Evolutionary conservation across 2,888 invertebrate species (phyloP).

Genomic region (Bibio marci): DNA sequence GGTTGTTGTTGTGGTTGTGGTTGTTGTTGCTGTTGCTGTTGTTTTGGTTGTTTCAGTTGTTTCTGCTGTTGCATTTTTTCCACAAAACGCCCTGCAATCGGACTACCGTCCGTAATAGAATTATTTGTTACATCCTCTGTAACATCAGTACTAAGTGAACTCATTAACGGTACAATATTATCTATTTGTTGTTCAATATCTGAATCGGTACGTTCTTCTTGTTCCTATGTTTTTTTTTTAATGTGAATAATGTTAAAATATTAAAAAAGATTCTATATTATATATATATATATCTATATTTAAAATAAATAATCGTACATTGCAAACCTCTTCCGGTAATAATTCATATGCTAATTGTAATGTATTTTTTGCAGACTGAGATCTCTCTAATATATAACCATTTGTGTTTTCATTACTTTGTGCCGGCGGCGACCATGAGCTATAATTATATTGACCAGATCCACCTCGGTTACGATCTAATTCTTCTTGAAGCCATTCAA

Average conservation of each 20-base stretch:
- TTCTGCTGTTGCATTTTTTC: too few species aligned
- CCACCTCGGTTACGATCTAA: constrained; percentile 50
- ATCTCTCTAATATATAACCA: constrained; percentile 85
- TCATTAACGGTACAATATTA: not conserved
- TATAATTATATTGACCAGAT: constrained; percentile 57
- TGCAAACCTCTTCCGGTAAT: constrained; percentile 51
- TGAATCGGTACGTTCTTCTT: constrained; percentile 28
- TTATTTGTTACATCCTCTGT: too few species aligned
- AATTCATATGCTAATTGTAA: constrained; percentile 62
- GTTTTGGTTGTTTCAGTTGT: too few species aligned
- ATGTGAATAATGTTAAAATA: constrained; percentile 7
- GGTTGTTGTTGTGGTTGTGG: too few species aligned
- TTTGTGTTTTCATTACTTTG: constrained; percentile 91
- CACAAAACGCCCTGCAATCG: too few species aligned
- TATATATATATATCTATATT: not conserved
- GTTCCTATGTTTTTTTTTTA: too few species aligned
- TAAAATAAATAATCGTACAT: constrained; percentile 1
- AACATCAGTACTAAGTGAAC: too few species aligned
- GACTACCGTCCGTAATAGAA: too few species aligned
- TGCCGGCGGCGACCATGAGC: constrained; percentile 86
- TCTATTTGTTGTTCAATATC: constrained; percentile 19
- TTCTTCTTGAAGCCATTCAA: constrained; percentile 91
- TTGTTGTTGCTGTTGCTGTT: too few species aligned
- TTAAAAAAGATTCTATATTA: not conserved
- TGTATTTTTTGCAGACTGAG: constrained; percentile 82